Base-by-base conservation (phyloP, 2,797 vertebrate genomes). In the Myotis findleyi region DNA sequence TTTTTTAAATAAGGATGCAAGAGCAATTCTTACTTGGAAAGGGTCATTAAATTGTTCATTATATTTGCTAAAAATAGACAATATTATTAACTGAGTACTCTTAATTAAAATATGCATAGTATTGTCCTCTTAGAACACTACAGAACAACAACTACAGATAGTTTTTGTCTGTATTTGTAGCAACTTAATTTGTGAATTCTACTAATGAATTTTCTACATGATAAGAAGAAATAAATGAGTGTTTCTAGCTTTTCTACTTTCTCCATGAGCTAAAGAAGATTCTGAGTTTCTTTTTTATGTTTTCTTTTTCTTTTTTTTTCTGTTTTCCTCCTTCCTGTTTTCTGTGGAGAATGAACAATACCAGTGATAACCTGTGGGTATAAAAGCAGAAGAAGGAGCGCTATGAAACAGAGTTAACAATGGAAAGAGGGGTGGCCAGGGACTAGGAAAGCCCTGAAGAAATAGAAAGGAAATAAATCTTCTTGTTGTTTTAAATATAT, bases 61-160 rank as follows among this genome's bases (percentile, higher is more conserved):
- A 23, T 47, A 59, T 53, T 86, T 87, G 30, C 12, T 87, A 57
- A 75, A 96, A 96, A 81, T 14, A 89, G 23, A 80, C 14, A 73
- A 27, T 62, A 86, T n/a, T 90, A 75, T 88, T 86, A 87, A 68
- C 36, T 33, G 41, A 69, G 16, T 64, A 57, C 2, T 93, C 33
- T 77, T 25, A 81, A 77, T 83, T 87, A 66, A 91, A 80, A 93
- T 89, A 72, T 33, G 7, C 5, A 53, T 91, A 91, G 5, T 18
- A 69, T 92, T 49, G 25, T 89, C 23, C 87, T 59, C 36, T 91
- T 14, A 41, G 68, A 92, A 90, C 89, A 66, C 6, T 20, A 41
- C 11, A 47, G 53, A 33, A 87, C 20, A 33, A 87, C 20, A 47
- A 8, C 59, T 82, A 72, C 18, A 62, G 16, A 12, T 87, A 44